Evolutionary conservation across 2,888 invertebrate genomes (phyloP).

Genomic region (Lycaena phlaeas): DNA sequence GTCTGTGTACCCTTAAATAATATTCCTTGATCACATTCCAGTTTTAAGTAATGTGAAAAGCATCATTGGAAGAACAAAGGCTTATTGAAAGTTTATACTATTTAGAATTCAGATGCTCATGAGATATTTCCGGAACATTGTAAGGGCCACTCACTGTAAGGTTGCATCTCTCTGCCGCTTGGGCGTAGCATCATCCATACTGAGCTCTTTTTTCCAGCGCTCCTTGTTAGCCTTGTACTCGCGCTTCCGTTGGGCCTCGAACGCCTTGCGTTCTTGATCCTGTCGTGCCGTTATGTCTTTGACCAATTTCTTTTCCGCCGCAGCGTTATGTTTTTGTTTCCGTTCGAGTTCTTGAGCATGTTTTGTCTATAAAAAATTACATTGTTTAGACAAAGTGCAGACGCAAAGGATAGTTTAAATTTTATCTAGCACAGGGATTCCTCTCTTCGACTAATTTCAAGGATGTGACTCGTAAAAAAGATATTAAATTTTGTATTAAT

Average conservation of each 20-base stretch:
- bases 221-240: constrained; percentile 98
- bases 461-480: too few relatives aligned
- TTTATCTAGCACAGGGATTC: too few relatives aligned
- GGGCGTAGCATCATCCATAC: constrained; percentile 92
- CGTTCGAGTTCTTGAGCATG: constrained; percentile 85
- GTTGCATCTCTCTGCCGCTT: constrained; percentile 93
- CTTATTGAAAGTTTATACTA: too few relatives aligned
- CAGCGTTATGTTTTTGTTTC: constrained; percentile 88
- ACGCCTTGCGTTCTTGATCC: constrained; percentile 92
- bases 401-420: neutral
- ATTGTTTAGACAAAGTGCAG: neutral
- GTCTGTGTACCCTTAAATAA: too few relatives aligned
- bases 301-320: constrained; percentile 92
- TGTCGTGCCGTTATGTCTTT: constrained; percentile 93
- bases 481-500: too few relatives aligned
- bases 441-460: too few relatives aligned
- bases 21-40: too few relatives aligned
- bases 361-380: constrained; percentile 63
- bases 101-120: too few relatives aligned
- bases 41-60: too few relatives aligned
- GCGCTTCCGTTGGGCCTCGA: constrained; percentile 93
- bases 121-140: too few relatives aligned
- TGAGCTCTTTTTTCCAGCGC: constrained; percentile 94
- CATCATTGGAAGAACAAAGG: too few relatives aligned
- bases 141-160: constrained; percentile 76